A percentile compares a stretch with the other conserved stretches of the same genome.
phyloP scores from a whole-genome alignment of 2,113 vertebrate genomes.

The Prinia subflava region DNA sequence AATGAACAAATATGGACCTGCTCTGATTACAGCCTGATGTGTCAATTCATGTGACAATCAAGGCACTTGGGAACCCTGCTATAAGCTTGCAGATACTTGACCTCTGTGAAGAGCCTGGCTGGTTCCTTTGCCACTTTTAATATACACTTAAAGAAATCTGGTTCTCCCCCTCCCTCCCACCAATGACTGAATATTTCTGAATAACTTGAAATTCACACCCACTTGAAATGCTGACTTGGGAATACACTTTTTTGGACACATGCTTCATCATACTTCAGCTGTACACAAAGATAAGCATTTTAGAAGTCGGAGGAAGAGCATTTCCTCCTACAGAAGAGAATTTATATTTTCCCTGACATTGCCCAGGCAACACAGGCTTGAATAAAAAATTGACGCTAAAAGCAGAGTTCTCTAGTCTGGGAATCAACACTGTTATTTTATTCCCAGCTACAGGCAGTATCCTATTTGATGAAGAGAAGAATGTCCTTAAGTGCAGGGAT shows the following conservation, averaged over 20 bases:
- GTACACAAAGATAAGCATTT: slow-evolving; percentile 51
- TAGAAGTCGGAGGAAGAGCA: slow-evolving; percentile 46
- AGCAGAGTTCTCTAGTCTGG: slow-evolving; percentile 65
- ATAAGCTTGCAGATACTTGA: slow-evolving; percentile 6
- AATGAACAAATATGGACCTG: not conserved
- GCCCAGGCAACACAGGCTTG: slow-evolving; percentile 61
- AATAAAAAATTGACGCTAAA: slow-evolving; percentile 62
- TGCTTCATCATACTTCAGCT: slow-evolving; percentile 52
- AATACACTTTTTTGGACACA: slow-evolving; percentile 53
- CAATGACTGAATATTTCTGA: slow-evolving; percentile 6
- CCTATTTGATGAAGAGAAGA: slow-evolving; percentile 29
- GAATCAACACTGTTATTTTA: slow-evolving; percentile 64
- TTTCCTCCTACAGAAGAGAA: slow-evolving; percentile 58
- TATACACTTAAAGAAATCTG: slow-evolving; percentile 1
- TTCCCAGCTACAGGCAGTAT: slow-evolving; percentile 61
- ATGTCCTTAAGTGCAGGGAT: slow-evolving; percentile 17
- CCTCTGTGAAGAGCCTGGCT: slow-evolving; percentile 18
- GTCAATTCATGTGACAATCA: not conserved
- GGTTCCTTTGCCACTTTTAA: not conserved
- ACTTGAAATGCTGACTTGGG: slow-evolving; percentile 62
- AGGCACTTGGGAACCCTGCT: not conserved
- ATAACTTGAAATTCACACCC: slow-evolving; percentile 55
- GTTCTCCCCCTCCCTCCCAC: not conserved
- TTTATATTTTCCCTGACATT: slow-evolving; percentile 70
- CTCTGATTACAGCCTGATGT: not conserved